phyloP scores from a whole-genome alignment of 2,113 vertebrate species.

The Zosterops japonicus region DNA sequence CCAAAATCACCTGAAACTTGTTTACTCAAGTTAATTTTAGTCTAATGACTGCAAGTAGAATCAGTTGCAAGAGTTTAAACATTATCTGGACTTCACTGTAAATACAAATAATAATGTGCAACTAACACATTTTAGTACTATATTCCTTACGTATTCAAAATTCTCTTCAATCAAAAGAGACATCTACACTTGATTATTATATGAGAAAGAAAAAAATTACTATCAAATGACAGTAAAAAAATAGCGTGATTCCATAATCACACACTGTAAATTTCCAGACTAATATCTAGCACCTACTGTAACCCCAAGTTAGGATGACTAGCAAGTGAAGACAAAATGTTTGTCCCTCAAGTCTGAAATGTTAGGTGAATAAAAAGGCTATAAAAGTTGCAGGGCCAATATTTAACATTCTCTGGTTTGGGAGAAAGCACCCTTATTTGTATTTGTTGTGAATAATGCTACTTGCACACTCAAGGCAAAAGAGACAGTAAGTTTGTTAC shows the following conservation, averaged over 20 bases:
- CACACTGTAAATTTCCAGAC: neutral
- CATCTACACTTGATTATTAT: neutral
- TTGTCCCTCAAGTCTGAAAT: neutral
- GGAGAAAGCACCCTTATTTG: neutral
- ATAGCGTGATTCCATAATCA: neutral
- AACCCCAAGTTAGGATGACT: neutral
- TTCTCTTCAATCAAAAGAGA: neutral
- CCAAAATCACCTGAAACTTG: neutral
- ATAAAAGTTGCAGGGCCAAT: slow-evolving; percentile 22
- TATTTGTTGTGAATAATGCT: neutral
- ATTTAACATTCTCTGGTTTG: slow-evolving; percentile 27
- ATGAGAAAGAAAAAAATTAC: neutral
- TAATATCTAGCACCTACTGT: neutral
- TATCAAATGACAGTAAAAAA: neutral
- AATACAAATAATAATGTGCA: neutral
- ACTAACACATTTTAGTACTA: neutral
- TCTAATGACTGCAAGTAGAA: neutral
- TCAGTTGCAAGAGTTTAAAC: neutral
- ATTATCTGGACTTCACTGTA: neutral
- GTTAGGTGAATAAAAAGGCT: neutral
- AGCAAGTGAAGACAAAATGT: neutral
- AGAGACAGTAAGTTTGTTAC: neutral
- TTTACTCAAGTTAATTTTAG: neutral
- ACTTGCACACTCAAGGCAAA: neutral
- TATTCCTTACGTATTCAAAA: neutral